Evolutionary conservation across 2,797 vertebrate species (phyloP).

Genomic region (Ptychadena robeensis): DNA sequence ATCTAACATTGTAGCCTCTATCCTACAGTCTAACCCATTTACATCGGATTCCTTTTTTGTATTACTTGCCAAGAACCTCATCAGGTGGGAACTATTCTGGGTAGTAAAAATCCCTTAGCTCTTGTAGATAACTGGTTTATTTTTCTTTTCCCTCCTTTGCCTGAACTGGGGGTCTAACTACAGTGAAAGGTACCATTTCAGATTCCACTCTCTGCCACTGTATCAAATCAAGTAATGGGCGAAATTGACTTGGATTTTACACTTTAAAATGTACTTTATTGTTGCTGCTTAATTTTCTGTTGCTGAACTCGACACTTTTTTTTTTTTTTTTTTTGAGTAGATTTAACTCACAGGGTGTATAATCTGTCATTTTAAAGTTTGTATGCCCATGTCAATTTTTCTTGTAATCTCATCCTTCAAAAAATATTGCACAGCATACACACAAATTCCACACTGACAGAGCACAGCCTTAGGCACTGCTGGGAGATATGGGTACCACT

Average conservation of each 20-base stretch:
- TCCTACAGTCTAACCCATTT: background rate
- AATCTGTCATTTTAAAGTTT: slow-evolving; percentile 46
- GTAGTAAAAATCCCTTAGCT: slow-evolving; percentile 36
- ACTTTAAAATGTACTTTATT: slow-evolving; percentile 40
- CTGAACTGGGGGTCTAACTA: slow-evolving; percentile 57
- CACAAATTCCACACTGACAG: slow-evolving; percentile 61
- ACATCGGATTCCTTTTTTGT: background rate
- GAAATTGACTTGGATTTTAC: slow-evolving; percentile 49
- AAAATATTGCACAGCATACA: slow-evolving; percentile 56
- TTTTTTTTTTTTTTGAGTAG: background rate
- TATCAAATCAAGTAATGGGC: slow-evolving; percentile 45
- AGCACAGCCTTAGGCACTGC: slow-evolving; percentile 62
- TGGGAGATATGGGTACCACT: slow-evolving; percentile 52
- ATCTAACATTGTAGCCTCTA: background rate
- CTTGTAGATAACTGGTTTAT: slow-evolving; percentile 48
- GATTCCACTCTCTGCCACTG: slow-evolving; percentile 60
- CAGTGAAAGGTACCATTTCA: slow-evolving; percentile 62
- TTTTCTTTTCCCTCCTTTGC: slow-evolving; percentile 36
- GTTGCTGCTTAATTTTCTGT: slow-evolving; percentile 24
- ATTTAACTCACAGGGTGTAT: slow-evolving; percentile 26
- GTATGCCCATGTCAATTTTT: slow-evolving; percentile 49
- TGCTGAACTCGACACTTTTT: background rate
- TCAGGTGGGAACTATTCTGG: slow-evolving; percentile 7
- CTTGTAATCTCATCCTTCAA: slow-evolving; percentile 29
- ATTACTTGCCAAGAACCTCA: background rate